A percentile compares a stretch with the other conserved stretches of the same genome.
phyloP scores from a whole-genome alignment of 1,140 invertebrate genomes.

The Bicyclus anynana region DNA sequence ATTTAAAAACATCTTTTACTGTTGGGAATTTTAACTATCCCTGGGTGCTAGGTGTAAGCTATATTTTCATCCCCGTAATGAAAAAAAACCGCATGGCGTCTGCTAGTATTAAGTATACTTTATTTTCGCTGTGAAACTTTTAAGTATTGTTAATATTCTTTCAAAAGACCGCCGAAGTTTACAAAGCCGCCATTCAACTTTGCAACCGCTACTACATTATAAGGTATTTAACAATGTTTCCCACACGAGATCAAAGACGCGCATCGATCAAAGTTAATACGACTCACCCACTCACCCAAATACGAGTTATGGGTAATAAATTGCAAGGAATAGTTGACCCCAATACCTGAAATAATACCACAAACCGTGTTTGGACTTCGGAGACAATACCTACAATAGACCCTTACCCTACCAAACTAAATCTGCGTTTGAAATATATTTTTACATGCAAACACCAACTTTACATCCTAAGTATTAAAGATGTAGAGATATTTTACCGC shows the following conservation, averaged over 20 bases:
- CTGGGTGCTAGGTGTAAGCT: no score
- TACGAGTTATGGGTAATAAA: slow-evolving; percentile 36
- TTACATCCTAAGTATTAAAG: slow-evolving; percentile 16
- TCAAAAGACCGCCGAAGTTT: neutral
- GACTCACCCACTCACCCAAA: slow-evolving; percentile 51
- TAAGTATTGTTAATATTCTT: neutral
- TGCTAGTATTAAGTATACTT: no score
- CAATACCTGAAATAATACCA: slow-evolving; percentile 51
- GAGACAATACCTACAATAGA: slow-evolving; percentile 44
- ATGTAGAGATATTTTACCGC: neutral
- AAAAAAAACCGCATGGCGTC: no score
- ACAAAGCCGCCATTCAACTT: neutral
- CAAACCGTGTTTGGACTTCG: slow-evolving; percentile 51
- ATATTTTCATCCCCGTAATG: no score
- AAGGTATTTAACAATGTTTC: slow-evolving; percentile 17
- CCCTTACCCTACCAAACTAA: slow-evolving; percentile 29
- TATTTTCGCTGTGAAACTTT: no score
- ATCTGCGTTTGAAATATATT: slow-evolving; percentile 8
- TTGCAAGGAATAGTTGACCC: slow-evolving; percentile 46
- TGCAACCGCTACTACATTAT: neutral
- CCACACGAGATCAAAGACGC: slow-evolving; percentile 8
- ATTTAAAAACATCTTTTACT: no score
- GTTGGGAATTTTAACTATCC: no score
- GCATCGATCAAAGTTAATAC: slow-evolving; percentile 36
- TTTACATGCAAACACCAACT: slow-evolving; percentile 11